Conservation (phyloP, 2,113 vertebrate species). For the Onychorhynchus coronatus region DNA sequence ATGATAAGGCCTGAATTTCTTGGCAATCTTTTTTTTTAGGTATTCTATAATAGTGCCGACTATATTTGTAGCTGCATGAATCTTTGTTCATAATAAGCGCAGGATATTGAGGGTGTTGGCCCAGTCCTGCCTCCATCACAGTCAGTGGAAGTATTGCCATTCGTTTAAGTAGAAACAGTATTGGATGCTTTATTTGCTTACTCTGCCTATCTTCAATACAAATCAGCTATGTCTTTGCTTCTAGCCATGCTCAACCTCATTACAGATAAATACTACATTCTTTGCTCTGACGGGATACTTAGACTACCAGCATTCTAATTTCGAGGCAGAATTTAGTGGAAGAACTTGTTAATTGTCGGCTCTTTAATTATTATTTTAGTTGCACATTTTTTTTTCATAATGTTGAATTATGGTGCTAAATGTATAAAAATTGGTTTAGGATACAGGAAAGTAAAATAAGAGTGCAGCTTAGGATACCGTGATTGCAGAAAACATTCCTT, state of each 20-base stretch:
- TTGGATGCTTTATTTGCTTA: slow-evolving; percentile 19
- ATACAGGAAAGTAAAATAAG: neutral
- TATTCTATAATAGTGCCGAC: fast-evolving
- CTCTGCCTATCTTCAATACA: slow-evolving; percentile 44
- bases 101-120: neutral
- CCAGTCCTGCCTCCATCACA: neutral
- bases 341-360: neutral
- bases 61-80: neutral
- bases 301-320: slow-evolving; percentile 40
- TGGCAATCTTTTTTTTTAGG: neutral
- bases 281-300: neutral
- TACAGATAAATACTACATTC: slow-evolving; percentile 35
- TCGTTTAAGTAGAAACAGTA: neutral
- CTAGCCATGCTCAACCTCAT: slow-evolving; percentile 63
- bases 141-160: neutral
- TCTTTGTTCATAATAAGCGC: neutral
- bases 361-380: neutral
- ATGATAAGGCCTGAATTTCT: neutral
- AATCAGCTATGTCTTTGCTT: slow-evolving; percentile 67
- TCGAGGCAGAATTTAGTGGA: slow-evolving; percentile 21
- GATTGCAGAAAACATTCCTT: neutral
- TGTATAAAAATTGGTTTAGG: neutral
- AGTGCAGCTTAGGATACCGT: neutral
- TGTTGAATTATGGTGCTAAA: neutral
- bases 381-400: neutral